phyloP scores from a whole-genome alignment of 2,113 vertebrate genomes.

The Gallinago undulata region DNA sequence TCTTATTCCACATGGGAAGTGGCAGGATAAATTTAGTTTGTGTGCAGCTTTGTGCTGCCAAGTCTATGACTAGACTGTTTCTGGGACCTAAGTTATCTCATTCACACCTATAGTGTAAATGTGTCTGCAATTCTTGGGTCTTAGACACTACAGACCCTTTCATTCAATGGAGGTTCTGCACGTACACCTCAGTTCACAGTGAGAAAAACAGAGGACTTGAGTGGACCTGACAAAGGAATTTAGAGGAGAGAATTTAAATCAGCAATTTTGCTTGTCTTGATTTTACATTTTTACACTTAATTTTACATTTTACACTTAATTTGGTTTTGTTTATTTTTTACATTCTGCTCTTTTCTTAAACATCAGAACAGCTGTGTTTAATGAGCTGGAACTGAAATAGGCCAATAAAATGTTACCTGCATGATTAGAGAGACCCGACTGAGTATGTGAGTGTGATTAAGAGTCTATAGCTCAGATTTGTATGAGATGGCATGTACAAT shows the following conservation, averaged over 20 bases:
- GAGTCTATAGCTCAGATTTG: background rate
- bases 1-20: background rate
- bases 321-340: background rate
- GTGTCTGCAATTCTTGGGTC: background rate
- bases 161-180: background rate
- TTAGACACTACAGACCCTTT: background rate
- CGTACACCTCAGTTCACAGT: rapidly evolving
- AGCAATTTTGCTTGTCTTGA: background rate
- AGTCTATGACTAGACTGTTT: background rate
- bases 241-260: background rate
- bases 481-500: background rate
- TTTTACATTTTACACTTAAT: background rate
- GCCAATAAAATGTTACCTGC: constrained; percentile 33
- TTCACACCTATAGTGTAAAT: background rate
- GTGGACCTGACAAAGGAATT: background rate
- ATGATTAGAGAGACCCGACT: background rate
- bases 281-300: background rate
- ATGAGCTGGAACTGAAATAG: constrained; percentile 13
- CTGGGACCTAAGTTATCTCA: background rate
- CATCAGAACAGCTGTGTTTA: constrained; percentile 12
- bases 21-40: background rate
- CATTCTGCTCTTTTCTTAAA: background rate
- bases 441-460: background rate
- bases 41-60: background rate
- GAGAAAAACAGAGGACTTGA: background rate